Conservation (phyloP, 2,797 vertebrate genomes). For the Silurus aristotelis region DNA sequence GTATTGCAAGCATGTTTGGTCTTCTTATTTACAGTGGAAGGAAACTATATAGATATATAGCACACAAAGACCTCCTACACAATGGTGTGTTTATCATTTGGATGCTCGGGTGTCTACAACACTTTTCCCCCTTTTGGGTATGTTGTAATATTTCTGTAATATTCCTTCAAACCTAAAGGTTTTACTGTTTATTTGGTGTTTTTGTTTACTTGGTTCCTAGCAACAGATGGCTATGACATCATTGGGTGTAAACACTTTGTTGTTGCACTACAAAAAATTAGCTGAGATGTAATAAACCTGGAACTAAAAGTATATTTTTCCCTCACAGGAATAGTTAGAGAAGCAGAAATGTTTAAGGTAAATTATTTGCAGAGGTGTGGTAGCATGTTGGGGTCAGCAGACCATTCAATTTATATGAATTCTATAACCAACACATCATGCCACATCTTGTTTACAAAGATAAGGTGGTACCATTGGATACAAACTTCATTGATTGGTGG, state of each 20-base stretch:
- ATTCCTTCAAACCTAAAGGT: no score
- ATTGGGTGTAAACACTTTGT: no score
- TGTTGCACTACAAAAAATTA: not conserved
- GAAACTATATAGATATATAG: not conserved
- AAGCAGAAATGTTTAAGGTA: not conserved
- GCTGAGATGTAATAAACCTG: not conserved
- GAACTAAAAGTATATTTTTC: not conserved
- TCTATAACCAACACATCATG: not conserved
- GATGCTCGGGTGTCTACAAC: not conserved
- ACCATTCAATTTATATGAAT: no score
- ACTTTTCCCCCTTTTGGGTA: not conserved
- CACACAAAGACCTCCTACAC: not conserved
- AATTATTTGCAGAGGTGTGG: not conserved
- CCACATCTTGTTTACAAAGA: not conserved
- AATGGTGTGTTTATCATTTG: not conserved
- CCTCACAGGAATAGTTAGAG: not conserved
- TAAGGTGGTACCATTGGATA: not conserved
- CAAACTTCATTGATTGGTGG: not conserved
- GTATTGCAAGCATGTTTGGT: no score
- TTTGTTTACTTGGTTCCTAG: no score
- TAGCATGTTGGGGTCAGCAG: not conserved
- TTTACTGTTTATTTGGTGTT: no score
- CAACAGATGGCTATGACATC: no score
- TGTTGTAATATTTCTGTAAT: no score
- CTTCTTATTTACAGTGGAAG: no score